Conservation (phyloP, 2,113 vertebrate species). For the Argyrosomus japonicus region DNA sequence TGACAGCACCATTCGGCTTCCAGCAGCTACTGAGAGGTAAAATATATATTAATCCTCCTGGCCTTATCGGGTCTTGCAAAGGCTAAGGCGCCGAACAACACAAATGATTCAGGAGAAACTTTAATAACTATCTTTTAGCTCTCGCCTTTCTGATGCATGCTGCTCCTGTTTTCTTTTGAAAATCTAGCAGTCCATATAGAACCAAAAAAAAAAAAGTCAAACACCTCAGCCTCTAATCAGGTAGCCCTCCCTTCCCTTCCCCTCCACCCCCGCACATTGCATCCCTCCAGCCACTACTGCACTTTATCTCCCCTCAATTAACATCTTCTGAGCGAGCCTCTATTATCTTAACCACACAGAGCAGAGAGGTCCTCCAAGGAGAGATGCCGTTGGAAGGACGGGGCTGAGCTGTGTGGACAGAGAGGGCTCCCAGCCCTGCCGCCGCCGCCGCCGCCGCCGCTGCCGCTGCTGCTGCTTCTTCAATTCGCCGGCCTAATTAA, state of each 20-base stretch:
- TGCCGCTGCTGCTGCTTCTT: slow-evolving; percentile 27
- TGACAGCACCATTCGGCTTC: slow-evolving; percentile 21
- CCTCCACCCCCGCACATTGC: slow-evolving; percentile 61
- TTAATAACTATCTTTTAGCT: slow-evolving; percentile 47
- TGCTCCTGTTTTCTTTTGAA: slow-evolving; percentile 35
- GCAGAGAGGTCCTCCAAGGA: slow-evolving; percentile 73
- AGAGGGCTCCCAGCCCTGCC: slow-evolving; percentile 58
- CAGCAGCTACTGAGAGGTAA: slow-evolving; percentile 30
- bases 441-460: slow-evolving; percentile 11
- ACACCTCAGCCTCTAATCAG: slow-evolving; percentile 76
- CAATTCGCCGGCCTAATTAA: slow-evolving; percentile 75
- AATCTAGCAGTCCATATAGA: slow-evolving; percentile 49
- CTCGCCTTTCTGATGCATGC: slow-evolving; percentile 31
- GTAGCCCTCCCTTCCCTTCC: slow-evolving; percentile 54
- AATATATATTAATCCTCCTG: slow-evolving; percentile 41
- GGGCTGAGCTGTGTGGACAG: slow-evolving; percentile 68
- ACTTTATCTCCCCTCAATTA: slow-evolving; percentile 83
- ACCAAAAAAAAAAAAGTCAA: slow-evolving; percentile 56
- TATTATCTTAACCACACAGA: slow-evolving; percentile 80
- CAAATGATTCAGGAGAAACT: slow-evolving; percentile 46
- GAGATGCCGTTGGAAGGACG: slow-evolving; percentile 63
- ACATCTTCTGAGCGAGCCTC: slow-evolving; percentile 73
- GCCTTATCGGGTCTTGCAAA: slow-evolving; percentile 35
- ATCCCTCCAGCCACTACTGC: slow-evolving; percentile 72
- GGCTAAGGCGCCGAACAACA: slow-evolving; percentile 25